Percentiles rank a stretch among this genome's conserved stretches.
These are phyloP conservation scores for Epistrophe eligans DNA, from an alignment of 2,888 invertebrate genomes.

Conservation along the genomic window DNA sequence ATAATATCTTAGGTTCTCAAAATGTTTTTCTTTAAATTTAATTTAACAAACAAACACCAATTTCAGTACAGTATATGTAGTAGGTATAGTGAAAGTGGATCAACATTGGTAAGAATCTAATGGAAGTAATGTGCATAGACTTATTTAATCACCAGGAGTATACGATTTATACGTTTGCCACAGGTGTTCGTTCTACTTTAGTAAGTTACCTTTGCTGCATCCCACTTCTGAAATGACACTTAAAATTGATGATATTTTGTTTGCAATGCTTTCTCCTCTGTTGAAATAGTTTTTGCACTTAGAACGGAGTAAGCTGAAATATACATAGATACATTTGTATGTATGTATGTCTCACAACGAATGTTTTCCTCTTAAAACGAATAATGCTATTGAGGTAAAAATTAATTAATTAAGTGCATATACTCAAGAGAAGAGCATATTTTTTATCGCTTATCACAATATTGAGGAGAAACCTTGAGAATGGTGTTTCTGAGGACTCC, in stretches of 20 bases:
- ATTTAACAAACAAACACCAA: conserved; percentile 4
- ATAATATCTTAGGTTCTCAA: neutral
- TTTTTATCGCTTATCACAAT: neutral
- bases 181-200: conserved; percentile 14
- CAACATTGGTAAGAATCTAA: conserved; percentile 13
- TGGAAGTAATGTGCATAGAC: neutral
- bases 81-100: neutral
- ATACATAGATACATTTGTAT: too few relatives aligned
- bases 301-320: neutral
- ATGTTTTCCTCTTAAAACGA: neutral
- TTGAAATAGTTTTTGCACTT: conserved; percentile 1
- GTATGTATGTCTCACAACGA: neutral
- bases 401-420: neutral
- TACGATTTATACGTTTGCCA: conserved; percentile 8
- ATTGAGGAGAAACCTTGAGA: neutral
- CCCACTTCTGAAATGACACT: conserved; percentile 1
- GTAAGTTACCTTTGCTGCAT: neutral
- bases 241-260: conserved; percentile 15
- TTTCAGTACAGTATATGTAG: neutral
- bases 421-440: neutral
- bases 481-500: too few relatives aligned
- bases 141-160: neutral
- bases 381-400: neutral
- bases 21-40: conserved; percentile 5
- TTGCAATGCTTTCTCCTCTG: neutral